Base-by-base conservation (phyloP, 92 coral and sea anemone genomes). In the Desmophyllum pertusum region DNA sequence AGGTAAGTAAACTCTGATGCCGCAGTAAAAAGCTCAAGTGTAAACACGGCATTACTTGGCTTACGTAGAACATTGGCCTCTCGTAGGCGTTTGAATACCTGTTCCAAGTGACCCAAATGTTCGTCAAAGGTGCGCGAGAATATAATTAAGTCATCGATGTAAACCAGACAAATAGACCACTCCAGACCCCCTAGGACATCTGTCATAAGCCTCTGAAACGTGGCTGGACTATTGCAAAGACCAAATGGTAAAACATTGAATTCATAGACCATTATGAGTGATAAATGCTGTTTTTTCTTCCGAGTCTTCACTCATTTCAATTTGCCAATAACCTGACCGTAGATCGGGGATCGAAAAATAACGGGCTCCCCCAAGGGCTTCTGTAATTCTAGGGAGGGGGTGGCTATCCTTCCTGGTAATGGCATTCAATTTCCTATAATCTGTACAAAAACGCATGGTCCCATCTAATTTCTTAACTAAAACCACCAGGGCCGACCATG, bases 221-320 rank as follows among this genome's bases (percentile, higher is more conserved):
- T 85, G 31, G 86, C 88, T 11, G 95, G 95, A 92, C 89, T 9
- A 92, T n/a, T n/a, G n/a, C n/a, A n/a, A n/a, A n/a, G n/a, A n/a
- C n/a, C n/a, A n/a, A n/a, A n/a, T n/a, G n/a, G 92, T n/a, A 92
- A 67, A 7, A 84, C 76, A 0, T 80, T 31, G 52, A 81, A 85
- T 46, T 91, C 86, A 41, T 53, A 89, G 14, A 92, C 95, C 88
- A 57, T 68, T 76, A 57, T 89, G 88, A 10, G 92, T 85, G 50
- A 73, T 76, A 48, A 92, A 81, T 1, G 93, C 89, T 5, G 90
- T 63, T 46, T 85, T 76, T 73, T 85, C 91, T 21, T 81, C 63
- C 10, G 87, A 79, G n/a, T 30, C 62, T 6, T 71, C 39, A 27
- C 75, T 75, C 57, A 92, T 68, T 85, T 85, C 83, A 21, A 86